Base-by-base conservation (phyloP, 2,797 vertebrate species). In the Kryptopterus vitreolus region DNA sequence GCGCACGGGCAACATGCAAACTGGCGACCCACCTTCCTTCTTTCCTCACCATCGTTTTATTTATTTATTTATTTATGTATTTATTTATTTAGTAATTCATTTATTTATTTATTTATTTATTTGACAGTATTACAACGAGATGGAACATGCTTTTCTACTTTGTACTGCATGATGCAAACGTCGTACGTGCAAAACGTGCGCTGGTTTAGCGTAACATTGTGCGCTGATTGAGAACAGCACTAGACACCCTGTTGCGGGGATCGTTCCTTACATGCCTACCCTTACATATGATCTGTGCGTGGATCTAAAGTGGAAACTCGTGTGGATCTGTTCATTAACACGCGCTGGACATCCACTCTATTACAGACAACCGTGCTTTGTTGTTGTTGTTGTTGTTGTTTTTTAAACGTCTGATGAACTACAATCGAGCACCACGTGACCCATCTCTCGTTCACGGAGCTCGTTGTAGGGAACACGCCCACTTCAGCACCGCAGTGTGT, bases 1-100 rank as follows among this genome's bases (percentile, higher is more conserved):
- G 91, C 87, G 88, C 92, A 43, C 53, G 92, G 93, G 93, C 90
- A 88, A 90, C 92, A 90, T 90, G 92, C 92, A 93, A 93, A 94
- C 92, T 93, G 88, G 91, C 91, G 89, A 91, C 89, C 90, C 86
- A 86, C 81, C 90, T 91, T 84, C 80, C 77, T 81, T 18, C 26
- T 20, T 65, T 24, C 50, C 38, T 38, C 9, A 9, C 4, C 38
- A 9, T 38, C 9, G 38, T 38, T 38, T 38, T 6, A n/a, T n/a
- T n/a, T n/a, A n/a, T n/a, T n/a, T n/a, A n/a, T 31, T 31, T 33
- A 26, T 53, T 38, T 18, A 31, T 26, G 35, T 24, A 29, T 59
- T 24, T 20, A 3, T 66, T 29, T 53, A 20, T n/a, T 65, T 55
- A 3, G n/a, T n/a, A n/a, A n/a, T n/a, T n/a, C n/a, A n/a, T n/a